Evolutionary conservation across 2,113 vertebrate genomes (phyloP), one percentile per base, ranked within the genome.

Genomic region (Piliocolobus tephrosceles): DNA sequence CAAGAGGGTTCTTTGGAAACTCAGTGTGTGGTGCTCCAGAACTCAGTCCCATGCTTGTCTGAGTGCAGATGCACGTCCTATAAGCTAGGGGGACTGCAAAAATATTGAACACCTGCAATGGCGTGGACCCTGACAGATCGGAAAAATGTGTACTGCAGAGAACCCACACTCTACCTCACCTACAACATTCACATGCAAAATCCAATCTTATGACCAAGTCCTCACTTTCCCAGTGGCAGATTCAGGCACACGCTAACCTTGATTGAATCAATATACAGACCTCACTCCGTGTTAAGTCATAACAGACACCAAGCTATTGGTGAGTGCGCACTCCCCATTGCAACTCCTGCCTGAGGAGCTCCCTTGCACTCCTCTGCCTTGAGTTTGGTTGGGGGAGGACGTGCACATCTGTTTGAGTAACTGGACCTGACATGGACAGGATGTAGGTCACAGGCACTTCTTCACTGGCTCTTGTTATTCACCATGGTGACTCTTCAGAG

Each of bases 161-260:
- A 32, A 81, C 25, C 30, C 8, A 22, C 14, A 4, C 1, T 32
- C 12, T 58, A 57, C 27, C 45, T 22, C 20, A 11, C 27, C n/a
- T 68, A 25, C 22, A 50, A 25, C 27, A 35, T 8, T 58, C 27
- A 5, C 50, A 5, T 17, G 14, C 40, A 70, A 16, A 58, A 57
- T 20, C 20, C 47, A 20, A 32, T 23, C 64, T 40, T 17, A 47
- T 40, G 68, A 35, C 40, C n/a, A 2, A 43, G 40, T 52, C 47
- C 10, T 38, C 10, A 5, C 45, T n/a, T 83, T 9, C 68, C 30
- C 8, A 43, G n/a, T 11, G 79, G 45, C n/a, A 45, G 16, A 55
- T 20, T 32, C 0, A 2, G 27, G 43, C 7, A 25, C 12, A 3
- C 0, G 7, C 35, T 23, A n/a, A n/a, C 38, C 6, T 57, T 1